Percentiles rank a stretch among this genome's conserved stretches.
Evolutionary conservation across 2,888 invertebrate species (phyloP).

Genomic region (Druceiella hillmani): DNA sequence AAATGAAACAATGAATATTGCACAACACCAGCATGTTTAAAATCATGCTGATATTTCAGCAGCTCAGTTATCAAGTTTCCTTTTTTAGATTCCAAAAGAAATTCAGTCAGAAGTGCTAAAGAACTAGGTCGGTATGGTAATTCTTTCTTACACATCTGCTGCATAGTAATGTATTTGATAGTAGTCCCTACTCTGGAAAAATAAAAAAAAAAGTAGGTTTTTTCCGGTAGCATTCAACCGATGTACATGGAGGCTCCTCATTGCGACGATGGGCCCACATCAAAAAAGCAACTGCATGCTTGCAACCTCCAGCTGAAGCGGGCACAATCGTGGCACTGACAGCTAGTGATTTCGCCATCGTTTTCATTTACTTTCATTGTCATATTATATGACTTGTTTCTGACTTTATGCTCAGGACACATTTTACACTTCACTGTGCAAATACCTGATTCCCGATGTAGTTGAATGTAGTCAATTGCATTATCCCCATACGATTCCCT

Average conservation of each 20-base stretch:
- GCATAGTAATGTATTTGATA: too few species aligned
- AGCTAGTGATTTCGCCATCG: conserved; percentile 2
- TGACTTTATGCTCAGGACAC: conserved; percentile 1
- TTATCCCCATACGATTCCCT: too few species aligned
- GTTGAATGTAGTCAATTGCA: too few species aligned
- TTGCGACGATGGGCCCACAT: conserved; percentile 12
- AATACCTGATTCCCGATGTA: not conserved
- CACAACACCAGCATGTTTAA: too few species aligned
- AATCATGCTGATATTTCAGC: too few species aligned
- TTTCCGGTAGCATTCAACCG: conserved; percentile 12
- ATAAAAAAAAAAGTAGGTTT: conserved; percentile 10
- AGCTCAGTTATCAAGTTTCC: too few species aligned
- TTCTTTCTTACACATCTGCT: too few species aligned
- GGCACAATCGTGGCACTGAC: conserved; percentile 11
- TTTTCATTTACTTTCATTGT: conserved; percentile 1
- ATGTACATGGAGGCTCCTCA: conserved; percentile 11
- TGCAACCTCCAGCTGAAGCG: conserved; percentile 9
- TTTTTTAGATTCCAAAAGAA: too few species aligned
- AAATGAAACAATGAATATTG: too few species aligned
- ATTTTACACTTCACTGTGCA: conserved; percentile 1
- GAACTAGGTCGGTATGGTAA: too few species aligned
- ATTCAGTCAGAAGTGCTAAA: too few species aligned
- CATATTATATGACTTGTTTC: not conserved
- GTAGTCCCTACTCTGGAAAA: conserved; percentile 7
- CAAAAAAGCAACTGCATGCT: conserved; percentile 9